Conservation (phyloP, 1,140 invertebrate genomes). For the Apis dorsata region DNA sequence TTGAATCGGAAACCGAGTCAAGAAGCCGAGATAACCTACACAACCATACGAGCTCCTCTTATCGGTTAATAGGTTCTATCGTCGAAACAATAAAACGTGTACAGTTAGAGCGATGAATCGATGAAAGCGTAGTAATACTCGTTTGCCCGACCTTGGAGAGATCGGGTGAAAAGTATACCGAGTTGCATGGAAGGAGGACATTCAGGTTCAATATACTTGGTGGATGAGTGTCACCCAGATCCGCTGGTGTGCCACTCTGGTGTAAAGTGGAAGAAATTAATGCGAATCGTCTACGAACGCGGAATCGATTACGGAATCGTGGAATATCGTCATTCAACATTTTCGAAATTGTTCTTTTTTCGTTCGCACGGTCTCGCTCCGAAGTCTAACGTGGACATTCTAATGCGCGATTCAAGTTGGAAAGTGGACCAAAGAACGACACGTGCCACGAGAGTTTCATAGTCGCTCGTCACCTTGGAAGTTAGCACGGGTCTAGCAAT, state of each 20-base stretch:
- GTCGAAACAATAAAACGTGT: neutral
- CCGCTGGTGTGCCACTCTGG: neutral
- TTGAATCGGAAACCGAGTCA: neutral
- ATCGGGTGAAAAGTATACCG: conserved; percentile 49
- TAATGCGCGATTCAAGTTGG: neutral
- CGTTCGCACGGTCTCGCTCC: neutral
- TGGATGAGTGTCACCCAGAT: conserved; percentile 45
- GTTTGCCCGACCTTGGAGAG: conserved; percentile 33
- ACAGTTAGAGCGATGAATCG: neutral
- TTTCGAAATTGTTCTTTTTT: neutral
- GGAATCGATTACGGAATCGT: neutral
- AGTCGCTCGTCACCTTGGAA: neutral
- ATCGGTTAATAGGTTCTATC: neutral
- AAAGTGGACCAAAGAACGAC: neutral
- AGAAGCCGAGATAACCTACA: neutral
- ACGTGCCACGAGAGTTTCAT: neutral
- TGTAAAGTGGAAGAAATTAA: neutral
- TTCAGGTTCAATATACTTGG: conserved; percentile 33
- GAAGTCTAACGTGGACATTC: no score
- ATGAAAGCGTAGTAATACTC: conserved; percentile 7
- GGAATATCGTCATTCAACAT: neutral
- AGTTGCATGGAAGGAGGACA: conserved; percentile 29
- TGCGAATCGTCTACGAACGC: neutral
- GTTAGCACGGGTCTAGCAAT: neutral
- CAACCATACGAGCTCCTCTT: neutral